These are phyloP conservation scores for Odobenus rosmarus DNA, from an alignment of 2,113 vertebrate species.

Conservation along the genomic window DNA sequence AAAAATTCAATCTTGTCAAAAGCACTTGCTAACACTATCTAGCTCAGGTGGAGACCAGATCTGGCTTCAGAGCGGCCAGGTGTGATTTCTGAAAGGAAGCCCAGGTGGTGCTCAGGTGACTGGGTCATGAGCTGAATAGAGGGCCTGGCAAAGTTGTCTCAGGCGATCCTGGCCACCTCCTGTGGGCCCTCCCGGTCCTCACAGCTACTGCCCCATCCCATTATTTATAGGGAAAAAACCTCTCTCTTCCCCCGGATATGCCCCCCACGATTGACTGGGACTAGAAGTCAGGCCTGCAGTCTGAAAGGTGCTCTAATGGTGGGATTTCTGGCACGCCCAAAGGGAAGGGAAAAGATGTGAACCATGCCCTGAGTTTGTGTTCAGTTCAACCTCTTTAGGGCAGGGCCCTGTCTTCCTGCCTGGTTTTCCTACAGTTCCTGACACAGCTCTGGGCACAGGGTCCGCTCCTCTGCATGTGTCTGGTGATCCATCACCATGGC, in stretches of 20 bases:
- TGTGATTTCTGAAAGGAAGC: neutral
- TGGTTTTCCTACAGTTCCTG: neutral
- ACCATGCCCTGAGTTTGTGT: neutral
- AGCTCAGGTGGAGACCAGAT: neutral
- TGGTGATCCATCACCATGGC: neutral
- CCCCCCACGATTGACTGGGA: rapidly evolving
- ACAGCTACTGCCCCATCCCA: too few species aligned
- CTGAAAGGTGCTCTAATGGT: neutral
- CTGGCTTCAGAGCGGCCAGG: neutral
- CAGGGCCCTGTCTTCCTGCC: neutral
- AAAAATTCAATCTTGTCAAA: neutral
- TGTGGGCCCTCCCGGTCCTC: neutral
- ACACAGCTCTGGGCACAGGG: neutral
- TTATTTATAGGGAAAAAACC: rapidly evolving
- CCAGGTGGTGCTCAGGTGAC: neutral
- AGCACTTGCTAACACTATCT: neutral
- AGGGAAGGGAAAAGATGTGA: neutral
- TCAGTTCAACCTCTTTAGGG: neutral
- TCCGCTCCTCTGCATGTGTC: neutral
- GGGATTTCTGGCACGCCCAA: neutral
- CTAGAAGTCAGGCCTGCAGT: neutral
- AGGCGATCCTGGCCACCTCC: neutral
- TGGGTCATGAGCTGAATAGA: neutral
- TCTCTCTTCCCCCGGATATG: neutral
- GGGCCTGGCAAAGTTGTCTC: neutral